phyloP scores from a whole-genome alignment of 2,888 invertebrate genomes.

The Diloba caeruleocephala region DNA sequence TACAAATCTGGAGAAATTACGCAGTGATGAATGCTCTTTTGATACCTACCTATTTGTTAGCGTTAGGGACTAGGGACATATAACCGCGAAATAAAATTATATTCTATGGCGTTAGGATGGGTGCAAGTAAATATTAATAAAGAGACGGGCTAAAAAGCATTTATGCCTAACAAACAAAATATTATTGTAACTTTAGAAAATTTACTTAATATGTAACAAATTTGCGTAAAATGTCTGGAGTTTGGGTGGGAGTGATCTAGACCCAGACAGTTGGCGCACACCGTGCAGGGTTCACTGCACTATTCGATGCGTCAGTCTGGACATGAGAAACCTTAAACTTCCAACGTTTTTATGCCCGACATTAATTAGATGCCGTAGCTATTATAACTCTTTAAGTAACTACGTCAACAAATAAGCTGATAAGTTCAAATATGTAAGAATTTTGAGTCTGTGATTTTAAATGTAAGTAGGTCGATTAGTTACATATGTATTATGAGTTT shows the following conservation, averaged over 20 bases:
- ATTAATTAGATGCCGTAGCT: constrained; percentile 46
- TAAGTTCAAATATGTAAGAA: constrained; percentile 12
- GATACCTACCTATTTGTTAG: constrained; percentile 4
- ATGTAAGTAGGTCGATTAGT: neutral
- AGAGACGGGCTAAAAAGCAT: neutral
- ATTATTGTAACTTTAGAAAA: constrained; percentile 22
- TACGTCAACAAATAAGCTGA: constrained; percentile 23
- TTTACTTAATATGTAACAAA: constrained; percentile 43
- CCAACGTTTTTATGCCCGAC: constrained; percentile 39
- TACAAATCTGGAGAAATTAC: no score
- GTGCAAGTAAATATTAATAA: constrained; percentile 1
- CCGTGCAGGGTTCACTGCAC: constrained; percentile 64
- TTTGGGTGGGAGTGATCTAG: constrained; percentile 60
- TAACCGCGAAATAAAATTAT: no score
- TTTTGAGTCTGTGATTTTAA: constrained; percentile 6
- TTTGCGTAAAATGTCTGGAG: constrained; percentile 59
- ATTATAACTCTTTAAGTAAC: constrained; percentile 24
- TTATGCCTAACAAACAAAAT: constrained; percentile 14
- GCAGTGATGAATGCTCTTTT: constrained; percentile 8
- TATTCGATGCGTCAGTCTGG: constrained; percentile 53
- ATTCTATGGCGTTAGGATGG: no score
- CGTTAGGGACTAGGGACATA: no score
- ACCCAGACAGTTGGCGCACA: constrained; percentile 57
- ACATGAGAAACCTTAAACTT: constrained; percentile 46
- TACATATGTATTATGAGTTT: no score